Evolutionary conservation across 2,113 vertebrate genomes (phyloP), one percentile per base, ranked within the genome.

Genomic region (Saccopteryx bilineata): DNA sequence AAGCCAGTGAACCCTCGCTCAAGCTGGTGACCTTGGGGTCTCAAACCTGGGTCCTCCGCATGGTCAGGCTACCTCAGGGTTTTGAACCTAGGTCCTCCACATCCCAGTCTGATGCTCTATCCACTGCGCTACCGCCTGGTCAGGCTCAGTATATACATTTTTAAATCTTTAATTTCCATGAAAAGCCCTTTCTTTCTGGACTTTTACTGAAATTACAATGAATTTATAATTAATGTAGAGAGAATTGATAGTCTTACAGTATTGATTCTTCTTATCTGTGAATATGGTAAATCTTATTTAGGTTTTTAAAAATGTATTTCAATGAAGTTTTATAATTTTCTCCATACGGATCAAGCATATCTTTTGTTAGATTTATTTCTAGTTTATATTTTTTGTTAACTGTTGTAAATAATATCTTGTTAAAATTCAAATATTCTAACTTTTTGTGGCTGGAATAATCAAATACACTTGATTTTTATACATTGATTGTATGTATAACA

Each of bases 381-480:
- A 63, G 60, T 86, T 83, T 89, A 60, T 56, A 74, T 75, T 96
- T 85, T 90, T 80, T 91, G 52, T 94, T 48, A 54, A 54, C 52
- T 86, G 3, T 75, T 63, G 15, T 48, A 72, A 93, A 87, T 91
- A 21, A 68, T 84, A 60, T 24, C 31, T 71, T 85, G 52, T 83
- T 95, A 68, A 76, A 68, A 88, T 61, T 83, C 23, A 95, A 83
- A 88, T 83, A 66, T 52, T 68, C 5, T 71, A 71, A 79, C 46
- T 84, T 82, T 79, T 61, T 88, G 23, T 46, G 5, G 14, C 65
- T 89, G 11, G 26, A 87, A 56, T 91, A 58, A 28, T 68, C 56
- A 79, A 92, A 84, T 46, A 11, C 4, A 14, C 7, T 89, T 61
- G 24, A 86, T 50, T 89, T 79, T 58, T 23, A 17, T 74, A 21